Evolutionary conservation across 2,888 invertebrate genomes (phyloP), one percentile per base, ranked within the genome.

Genomic region (Oegoconia quadripuncta): DNA sequence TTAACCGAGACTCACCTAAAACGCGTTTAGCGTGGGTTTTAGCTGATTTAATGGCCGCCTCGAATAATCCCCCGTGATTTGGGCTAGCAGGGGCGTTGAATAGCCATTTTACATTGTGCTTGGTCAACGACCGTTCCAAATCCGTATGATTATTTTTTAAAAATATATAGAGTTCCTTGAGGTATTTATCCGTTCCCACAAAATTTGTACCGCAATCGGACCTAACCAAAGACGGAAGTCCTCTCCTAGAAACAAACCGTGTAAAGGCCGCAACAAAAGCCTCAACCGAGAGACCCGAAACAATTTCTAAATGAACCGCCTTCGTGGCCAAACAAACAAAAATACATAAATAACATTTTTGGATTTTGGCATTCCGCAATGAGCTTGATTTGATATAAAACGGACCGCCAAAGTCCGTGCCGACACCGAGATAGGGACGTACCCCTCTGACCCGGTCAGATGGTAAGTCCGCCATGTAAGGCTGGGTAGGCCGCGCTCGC

Each of bases 131-230:
- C n/a, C n/a, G n/a, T 8, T 11, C 11, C n/a, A 26, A 4, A n/a
- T n/a, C n/a, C n/a, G 26, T 6, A 26, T 26, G 4, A 8, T n/a
- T 11, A 8, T 8, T n/a, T n/a, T n/a, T 29, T 23, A 15, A 34
- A 18, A 22, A 34, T 40, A 35, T 35, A 3, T 8, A 26, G 12
- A 43, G 9, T 17, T 23, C 17, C 7, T 23, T 7, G 17, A 33
- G 37, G 37, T 39, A 42, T 35, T 29, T 39, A n/a, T 32, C 11
- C 1, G 44, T 29, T 3, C 48, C 48, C n/a, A 34, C 25, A 32
- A 20, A 47, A 15, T 44, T 47, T 9, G 37, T 42, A 3, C 47
- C 47, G 13, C 36, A 34, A 33, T 47, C 47, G 4, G 43, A 44
- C 3, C 37, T 16, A 12, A 44, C 20, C 5, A 34, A n/a, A 18